These are phyloP conservation scores for Tichodroma muraria DNA, from an alignment of 2,113 vertebrate species.

Conservation along the genomic window DNA sequence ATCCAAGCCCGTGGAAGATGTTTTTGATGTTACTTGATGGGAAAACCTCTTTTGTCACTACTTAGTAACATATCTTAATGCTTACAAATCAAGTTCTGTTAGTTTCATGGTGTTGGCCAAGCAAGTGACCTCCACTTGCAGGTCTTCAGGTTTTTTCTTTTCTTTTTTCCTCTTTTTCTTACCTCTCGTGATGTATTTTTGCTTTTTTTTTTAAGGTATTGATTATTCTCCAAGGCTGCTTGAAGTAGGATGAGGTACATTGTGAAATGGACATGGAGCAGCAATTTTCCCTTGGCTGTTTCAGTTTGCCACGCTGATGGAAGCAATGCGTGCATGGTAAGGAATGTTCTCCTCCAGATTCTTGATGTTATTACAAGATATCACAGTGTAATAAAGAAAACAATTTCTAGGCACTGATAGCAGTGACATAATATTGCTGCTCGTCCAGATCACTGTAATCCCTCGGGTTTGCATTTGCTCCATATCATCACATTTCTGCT, in stretches of 20 bases:
- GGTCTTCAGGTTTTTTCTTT: background rate
- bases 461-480: slow-evolving; percentile 39
- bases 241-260: background rate
- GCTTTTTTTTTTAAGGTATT: background rate
- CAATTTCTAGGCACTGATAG: slow-evolving; percentile 10
- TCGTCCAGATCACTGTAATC: background rate
- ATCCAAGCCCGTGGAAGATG: background rate
- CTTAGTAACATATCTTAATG: background rate
- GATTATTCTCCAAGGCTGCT: background rate
- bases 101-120: background rate
- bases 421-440: background rate
- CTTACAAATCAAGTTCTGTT: background rate
- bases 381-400: background rate
- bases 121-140: background rate
- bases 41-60: background rate
- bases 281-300: background rate
- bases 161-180: background rate
- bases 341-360: background rate
- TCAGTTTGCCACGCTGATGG: background rate
- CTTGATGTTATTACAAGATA: slow-evolving; percentile 9
- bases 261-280: background rate
- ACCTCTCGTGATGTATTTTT: background rate
- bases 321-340: background rate
- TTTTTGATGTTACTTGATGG: background rate
- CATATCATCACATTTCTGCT: slow-evolving; percentile 31